Evolutionary conservation across 1,140 invertebrate genomes (phyloP), one percentile per base, ranked within the genome.

Genomic region (Drepana arcuata): DNA sequence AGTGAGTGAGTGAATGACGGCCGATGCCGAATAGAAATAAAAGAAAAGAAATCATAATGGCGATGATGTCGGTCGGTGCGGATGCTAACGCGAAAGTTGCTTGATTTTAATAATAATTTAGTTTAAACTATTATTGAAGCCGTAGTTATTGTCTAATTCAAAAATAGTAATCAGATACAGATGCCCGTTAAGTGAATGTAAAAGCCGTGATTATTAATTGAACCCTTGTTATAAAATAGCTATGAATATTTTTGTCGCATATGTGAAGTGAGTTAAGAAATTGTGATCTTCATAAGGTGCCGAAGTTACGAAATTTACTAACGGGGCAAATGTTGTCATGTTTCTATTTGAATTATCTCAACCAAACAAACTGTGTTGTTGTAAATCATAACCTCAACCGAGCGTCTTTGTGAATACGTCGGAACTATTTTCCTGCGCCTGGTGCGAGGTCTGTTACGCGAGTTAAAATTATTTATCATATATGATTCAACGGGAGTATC

Each of bases 401-500:
- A 30, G 54, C 55, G 46, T 67, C 56, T 69, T 70, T 72, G 58
- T 77, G 64, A 80, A 65, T 74, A 75, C 65, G 71, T 72, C 49
- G 64, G n/a, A 55, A 67, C 46, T 50, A 45, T 61, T 59, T 58
- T 48, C 41, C 43, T 45, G 59, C 52, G 61, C 57, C 49, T 45
- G 30, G 68, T 60, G 60, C 64, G 62, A 59, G 40, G 45, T 61
- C 52, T 77, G 52, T 38, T 37, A 40, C 40, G 51, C 21, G 46
- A 62, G 59, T 67, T 52, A 39, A 52, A 50, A 61, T 55, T 61
- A 71, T 64, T 70, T 68, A 49, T 80, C 66, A 78, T 82, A 83
- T 80, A 84, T 84, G 81, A 84, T 84, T 84, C 81, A 84, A 84
- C 77, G 81, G 59, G 81, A 84, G 73, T 75, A 79, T 75, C 79